phyloP scores from a whole-genome alignment of 2,797 vertebrate genomes.

The Benthosema pterotum region DNA sequence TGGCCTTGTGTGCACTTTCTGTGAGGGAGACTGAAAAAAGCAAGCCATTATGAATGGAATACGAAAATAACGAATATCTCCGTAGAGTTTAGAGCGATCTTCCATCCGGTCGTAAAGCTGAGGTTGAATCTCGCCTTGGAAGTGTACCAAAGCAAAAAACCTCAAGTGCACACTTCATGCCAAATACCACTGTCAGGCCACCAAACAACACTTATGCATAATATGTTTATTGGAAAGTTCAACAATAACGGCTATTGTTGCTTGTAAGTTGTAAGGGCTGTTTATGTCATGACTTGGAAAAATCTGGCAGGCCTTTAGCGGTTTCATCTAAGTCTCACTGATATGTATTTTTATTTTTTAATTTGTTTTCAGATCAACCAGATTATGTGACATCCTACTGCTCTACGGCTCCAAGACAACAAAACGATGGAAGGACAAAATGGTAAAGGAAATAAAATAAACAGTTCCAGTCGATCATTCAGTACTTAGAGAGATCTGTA shows the following conservation, averaged over 20 bases:
- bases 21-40: slow-evolving; percentile 28
- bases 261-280: slow-evolving; percentile 39
- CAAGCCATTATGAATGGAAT: slow-evolving; percentile 29
- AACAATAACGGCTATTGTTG: slow-evolving; percentile 26
- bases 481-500: too few relatives aligned
- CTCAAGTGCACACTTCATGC: slow-evolving; percentile 24
- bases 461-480: too few relatives aligned
- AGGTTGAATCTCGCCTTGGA: slow-evolving; percentile 17
- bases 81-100: slow-evolving; percentile 16
- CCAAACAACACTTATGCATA: slow-evolving; percentile 26
- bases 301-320: neutral
- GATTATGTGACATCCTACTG: slow-evolving; percentile 50
- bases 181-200: slow-evolving; percentile 10
- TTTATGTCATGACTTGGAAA: neutral
- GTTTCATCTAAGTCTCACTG: neutral
- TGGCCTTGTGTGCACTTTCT: slow-evolving; percentile 4
- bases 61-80: slow-evolving; percentile 26
- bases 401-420: slow-evolving; percentile 25
- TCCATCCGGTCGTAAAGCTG: slow-evolving; percentile 35
- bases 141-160: slow-evolving; percentile 33
- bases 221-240: slow-evolving; percentile 40
- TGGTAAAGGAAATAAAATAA: slow-evolving; percentile 56
- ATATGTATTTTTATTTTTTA: slow-evolving; percentile 11
- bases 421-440: slow-evolving; percentile 71
- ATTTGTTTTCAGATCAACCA: slow-evolving; percentile 29